Evolutionary conservation across 2,888 invertebrate species (phyloP), one percentile per base, ranked within the genome.

Genomic region (Netelia virgata): DNA sequence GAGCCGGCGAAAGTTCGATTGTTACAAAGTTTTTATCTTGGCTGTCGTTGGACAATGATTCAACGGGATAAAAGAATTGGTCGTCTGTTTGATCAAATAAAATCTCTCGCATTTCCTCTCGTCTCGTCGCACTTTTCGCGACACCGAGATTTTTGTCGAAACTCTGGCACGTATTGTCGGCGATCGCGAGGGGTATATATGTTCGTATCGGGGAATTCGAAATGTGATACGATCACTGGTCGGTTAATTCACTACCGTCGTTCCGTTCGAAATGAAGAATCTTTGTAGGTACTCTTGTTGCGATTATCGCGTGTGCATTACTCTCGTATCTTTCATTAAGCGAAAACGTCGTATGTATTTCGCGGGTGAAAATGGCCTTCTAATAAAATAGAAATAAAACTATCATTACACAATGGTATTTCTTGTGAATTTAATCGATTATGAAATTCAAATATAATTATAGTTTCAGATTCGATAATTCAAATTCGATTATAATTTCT

Each of bases 211-310:
- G 23, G 59, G n/a, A 69, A 41, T 23, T 16, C 20, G 36, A 14
- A 28, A 3, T 5, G 57, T n/a, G 41, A 23, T 3, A 63, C 41
- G 57, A 41, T 23, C 72, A 63, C 50, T 10, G 14, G 20, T 53
- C 59, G 64, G 6, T 28, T 66, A 80, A 84, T 84, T 76, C 70
- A 73, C 75, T 2, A 28, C 57, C 59, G 18, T 82, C 75, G 82
- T 82, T 79, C 75, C 76, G 28, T 82, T 79, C 72, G 76, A 79
- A 72, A 79, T 85, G 72, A 82, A 82, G 64, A 82, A 85, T 82
- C 79, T 78, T 70, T 79, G 66, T 70, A n/a, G n/a, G n/a, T 23
- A 64, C 47, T 14, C 3, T 23, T 53, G 53, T 57, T 10, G 55
- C 47, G 28, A 47, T 73, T 59, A 50, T 53, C 36, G 41, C 53